Evolutionary conservation across 2,797 vertebrate species (phyloP).

Genomic region (Cynopterus sphinx): DNA sequence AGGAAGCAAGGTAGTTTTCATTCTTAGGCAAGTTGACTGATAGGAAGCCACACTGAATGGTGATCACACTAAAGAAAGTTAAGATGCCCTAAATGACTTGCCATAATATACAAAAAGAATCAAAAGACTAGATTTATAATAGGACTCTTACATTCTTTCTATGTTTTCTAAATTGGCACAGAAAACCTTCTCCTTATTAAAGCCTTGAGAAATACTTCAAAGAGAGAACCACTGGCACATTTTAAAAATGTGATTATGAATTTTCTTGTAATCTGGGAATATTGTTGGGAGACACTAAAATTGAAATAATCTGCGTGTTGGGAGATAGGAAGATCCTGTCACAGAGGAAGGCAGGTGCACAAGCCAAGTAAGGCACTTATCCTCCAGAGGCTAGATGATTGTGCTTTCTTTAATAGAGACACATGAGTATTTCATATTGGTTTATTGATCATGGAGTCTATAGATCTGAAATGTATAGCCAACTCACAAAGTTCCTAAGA

Average conservation of each 20-base stretch:
- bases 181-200: neutral
- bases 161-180: neutral
- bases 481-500: neutral
- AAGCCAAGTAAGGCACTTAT: neutral
- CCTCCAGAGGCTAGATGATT: neutral
- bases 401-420: neutral
- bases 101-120: neutral
- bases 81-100: slow-evolving; percentile 1
- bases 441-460: neutral
- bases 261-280: neutral
- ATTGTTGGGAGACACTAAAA: neutral
- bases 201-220: neutral
- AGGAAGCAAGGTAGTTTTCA: neutral
- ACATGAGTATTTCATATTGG: neutral
- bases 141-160: neutral
- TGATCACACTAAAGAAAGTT: neutral
- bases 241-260: neutral
- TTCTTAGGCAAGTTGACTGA: neutral
- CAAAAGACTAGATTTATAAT: neutral
- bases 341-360: neutral
- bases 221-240: neutral
- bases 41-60: neutral
- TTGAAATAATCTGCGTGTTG: neutral
- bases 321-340: neutral
- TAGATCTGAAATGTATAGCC: neutral